phyloP scores from a whole-genome alignment of 2,888 invertebrate genomes.

The Cantharis rufa region DNA sequence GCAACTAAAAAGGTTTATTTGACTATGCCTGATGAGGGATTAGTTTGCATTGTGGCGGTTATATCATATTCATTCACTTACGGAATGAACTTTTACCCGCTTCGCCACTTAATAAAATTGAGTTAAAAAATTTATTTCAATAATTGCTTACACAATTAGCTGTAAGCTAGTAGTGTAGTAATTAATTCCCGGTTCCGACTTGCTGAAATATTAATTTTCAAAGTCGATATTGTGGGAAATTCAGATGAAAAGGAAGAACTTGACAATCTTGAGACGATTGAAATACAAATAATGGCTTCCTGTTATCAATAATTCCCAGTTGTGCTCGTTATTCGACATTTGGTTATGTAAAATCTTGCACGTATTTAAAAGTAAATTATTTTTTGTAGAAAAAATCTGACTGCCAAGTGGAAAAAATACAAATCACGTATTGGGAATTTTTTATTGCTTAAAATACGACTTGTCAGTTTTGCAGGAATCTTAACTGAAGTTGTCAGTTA shows the following conservation, averaged over 20 bases:
- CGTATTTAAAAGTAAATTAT: neutral
- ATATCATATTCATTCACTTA: neutral
- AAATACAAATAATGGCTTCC: neutral
- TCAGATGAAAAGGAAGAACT: neutral
- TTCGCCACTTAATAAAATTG: neutral
- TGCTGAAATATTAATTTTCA: neutral
- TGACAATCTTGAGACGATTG: neutral
- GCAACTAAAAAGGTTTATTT: too few species aligned
- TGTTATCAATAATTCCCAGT: neutral
- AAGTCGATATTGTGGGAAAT: neutral
- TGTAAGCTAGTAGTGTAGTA: neutral
- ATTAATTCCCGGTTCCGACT: neutral
- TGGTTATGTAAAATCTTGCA: neutral
- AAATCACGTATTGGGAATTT: neutral
- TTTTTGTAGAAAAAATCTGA: neutral
- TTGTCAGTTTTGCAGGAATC: neutral
- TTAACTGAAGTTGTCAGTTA: neutral
- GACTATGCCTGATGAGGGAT: too few species aligned
- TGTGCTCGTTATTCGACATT: neutral
- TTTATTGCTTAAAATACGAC: neutral
- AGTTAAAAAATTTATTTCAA: neutral
- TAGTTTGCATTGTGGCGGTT: too few species aligned
- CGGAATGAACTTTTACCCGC: neutral
- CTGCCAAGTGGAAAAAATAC: neutral
- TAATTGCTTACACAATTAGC: neutral